These are phyloP conservation scores for Protonemura montana DNA, from an alignment of 2,888 invertebrate genomes.

Conservation along the genomic window DNA sequence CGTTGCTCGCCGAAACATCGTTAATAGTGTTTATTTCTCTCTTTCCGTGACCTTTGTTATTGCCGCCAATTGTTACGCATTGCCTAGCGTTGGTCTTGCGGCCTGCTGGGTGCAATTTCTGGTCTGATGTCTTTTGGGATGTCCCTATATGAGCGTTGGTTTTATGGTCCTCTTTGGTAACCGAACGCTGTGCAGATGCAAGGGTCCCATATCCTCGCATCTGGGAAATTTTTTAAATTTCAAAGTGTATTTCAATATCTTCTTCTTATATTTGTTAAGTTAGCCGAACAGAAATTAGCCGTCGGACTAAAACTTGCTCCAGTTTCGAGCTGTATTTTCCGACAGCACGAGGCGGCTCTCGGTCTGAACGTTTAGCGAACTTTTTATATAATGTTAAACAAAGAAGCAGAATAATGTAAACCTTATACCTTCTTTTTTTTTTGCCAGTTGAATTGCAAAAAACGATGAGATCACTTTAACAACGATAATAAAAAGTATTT, in stretches of 20 bases:
- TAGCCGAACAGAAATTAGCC: background rate
- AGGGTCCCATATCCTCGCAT: background rate
- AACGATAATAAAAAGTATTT: constrained; percentile 9
- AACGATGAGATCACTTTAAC: constrained; percentile 26
- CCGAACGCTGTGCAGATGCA: background rate
- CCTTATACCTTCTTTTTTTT: background rate
- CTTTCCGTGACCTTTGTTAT: background rate
- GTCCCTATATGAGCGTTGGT: constrained; percentile 14
- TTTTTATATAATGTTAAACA: constrained; percentile 17
- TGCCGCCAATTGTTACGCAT: background rate
- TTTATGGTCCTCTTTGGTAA: background rate
- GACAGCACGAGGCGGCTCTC: background rate
- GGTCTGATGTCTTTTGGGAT: background rate
- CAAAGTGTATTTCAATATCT: too few relatives aligned
- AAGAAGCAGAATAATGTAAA: constrained; percentile 20
- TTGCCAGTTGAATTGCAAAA: constrained; percentile 16
- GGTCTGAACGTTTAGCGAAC: background rate
- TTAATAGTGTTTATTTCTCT: background rate
- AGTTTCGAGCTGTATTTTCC: background rate
- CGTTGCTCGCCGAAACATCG: background rate
- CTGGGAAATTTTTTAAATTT: too few relatives aligned
- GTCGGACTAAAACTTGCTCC: background rate
- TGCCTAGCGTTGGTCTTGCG: background rate
- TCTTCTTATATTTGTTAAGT: background rate
- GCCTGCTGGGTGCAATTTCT: background rate